A percentile compares a stretch with the other conserved stretches of the same genome.
Evolutionary conservation across 2,888 invertebrate species (phyloP).

Genomic region (Epistrophe grossulariae): DNA sequence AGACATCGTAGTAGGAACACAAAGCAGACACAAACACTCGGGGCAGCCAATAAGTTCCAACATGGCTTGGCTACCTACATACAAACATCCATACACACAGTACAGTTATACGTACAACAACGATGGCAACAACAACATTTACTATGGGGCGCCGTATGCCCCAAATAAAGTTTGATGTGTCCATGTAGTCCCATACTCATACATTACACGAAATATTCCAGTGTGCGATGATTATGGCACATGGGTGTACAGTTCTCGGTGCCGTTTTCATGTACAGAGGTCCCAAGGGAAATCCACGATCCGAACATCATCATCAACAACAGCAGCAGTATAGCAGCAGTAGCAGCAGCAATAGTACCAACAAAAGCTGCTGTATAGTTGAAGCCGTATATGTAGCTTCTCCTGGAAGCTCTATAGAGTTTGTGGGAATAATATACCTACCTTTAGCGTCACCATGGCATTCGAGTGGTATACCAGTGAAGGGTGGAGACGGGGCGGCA

Average conservation of each 20-base stretch:
- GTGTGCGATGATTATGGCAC: conserved; percentile 83
- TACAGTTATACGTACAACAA: conserved; percentile 27
- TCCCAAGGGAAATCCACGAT: conserved; percentile 82
- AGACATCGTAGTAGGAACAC: conserved; percentile 44
- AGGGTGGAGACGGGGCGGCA: conserved; percentile 27
- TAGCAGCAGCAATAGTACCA: conserved; percentile 59
- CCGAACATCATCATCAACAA: conserved; percentile 82
- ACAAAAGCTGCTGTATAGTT: conserved; percentile 22
- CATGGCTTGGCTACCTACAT: conserved; percentile 22
- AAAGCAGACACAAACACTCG: conserved; percentile 68
- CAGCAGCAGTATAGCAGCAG: conserved; percentile 76
- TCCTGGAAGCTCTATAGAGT: conserved; percentile 58
- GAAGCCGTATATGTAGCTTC: conserved; percentile 48
- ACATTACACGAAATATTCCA: conserved; percentile 81
- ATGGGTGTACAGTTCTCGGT: conserved; percentile 81
- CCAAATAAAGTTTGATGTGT: conserved; percentile 83
- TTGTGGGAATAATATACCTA: conserved; percentile 73
- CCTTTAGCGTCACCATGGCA: conserved; percentile 74
- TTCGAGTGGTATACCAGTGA: conserved; percentile 65
- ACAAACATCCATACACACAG: conserved; percentile 2
- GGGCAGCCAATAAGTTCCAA: conserved; percentile 70
- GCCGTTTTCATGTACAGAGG: conserved; percentile 78
- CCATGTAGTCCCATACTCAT: conserved; percentile 81
- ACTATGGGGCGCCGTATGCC: conserved; percentile 76
- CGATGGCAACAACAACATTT: conserved; percentile 44